A percentile compares a stretch with the other conserved stretches of the same genome.
These are phyloP conservation scores for Neuroscelio doddi DNA, from an alignment of 2,888 invertebrate genomes.

Conservation along the genomic window DNA sequence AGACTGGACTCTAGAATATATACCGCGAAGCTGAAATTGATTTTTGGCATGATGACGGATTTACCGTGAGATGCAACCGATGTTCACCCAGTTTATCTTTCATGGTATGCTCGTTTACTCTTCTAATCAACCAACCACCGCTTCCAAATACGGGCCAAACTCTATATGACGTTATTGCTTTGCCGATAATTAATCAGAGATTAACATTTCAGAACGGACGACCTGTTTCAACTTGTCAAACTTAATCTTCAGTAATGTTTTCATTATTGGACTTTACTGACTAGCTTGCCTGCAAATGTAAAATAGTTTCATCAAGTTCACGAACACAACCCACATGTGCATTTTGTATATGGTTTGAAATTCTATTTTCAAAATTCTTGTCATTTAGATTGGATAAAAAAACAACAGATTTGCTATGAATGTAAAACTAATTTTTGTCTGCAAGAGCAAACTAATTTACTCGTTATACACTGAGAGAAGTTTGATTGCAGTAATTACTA, in stretches of 20 bases:
- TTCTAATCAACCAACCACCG: conserved; percentile 33
- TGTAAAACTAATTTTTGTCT: too few species aligned
- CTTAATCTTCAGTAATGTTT: conserved; percentile 33
- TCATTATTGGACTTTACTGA: conserved; percentile 20
- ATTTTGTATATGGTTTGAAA: too few species aligned
- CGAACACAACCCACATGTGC: too few species aligned
- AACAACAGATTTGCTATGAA: too few species aligned
- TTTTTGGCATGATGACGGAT: conserved; percentile 35
- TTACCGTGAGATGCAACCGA: conserved; percentile 26
- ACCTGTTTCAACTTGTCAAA: conserved; percentile 23
- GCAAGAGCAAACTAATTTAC: too few species aligned
- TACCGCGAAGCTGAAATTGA: conserved; percentile 24
- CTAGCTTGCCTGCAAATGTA: conserved; percentile 8
- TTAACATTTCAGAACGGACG: conserved; percentile 34
- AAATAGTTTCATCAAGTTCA: conserved; percentile 16
- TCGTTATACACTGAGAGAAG: too few species aligned
- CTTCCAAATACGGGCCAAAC: conserved; percentile 23
- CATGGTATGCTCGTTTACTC: conserved; percentile 33
- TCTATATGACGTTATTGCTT: conserved; percentile 30
- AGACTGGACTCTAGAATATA: conserved; percentile 18
- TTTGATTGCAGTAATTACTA: too few species aligned
- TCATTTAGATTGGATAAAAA: too few species aligned
- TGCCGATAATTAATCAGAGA: conserved; percentile 41
- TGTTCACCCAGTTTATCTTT: conserved; percentile 31
- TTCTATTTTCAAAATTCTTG: too few species aligned